Evolutionary conservation across 2,888 invertebrate genomes (phyloP).

Genomic region (Glaucopsyche alexis): DNA sequence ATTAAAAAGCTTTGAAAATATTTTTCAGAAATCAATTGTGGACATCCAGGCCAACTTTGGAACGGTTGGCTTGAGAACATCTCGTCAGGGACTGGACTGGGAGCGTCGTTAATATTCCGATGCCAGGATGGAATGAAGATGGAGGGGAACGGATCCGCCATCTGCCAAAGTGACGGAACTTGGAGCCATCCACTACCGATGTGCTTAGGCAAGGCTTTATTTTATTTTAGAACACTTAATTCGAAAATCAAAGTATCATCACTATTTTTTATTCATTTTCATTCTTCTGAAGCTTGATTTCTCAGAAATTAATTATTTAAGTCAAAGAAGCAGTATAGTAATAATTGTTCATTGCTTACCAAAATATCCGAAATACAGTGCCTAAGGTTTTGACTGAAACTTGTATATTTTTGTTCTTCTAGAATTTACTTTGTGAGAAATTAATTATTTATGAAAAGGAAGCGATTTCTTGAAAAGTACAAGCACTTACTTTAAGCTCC

Average conservation of each 20-base stretch:
- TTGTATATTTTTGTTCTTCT: too few species aligned
- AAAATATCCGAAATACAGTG: too few species aligned
- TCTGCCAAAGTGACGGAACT: conserved; percentile 95
- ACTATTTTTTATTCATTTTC: too few species aligned
- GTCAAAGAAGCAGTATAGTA: too few species aligned
- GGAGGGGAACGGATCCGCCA: conserved; percentile 92
- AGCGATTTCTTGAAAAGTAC: too few species aligned
- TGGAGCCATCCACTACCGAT: conserved; percentile 97
- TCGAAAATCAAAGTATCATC: too few species aligned
- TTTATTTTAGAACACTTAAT: background rate
- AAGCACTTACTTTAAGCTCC: too few species aligned
- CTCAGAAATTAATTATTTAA: too few species aligned
- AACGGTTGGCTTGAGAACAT: conserved; percentile 98
- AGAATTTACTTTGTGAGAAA: too few species aligned
- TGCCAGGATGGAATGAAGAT: conserved; percentile 96
- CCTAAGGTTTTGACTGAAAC: background rate
- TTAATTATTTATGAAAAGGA: too few species aligned
- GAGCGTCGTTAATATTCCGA: conserved; percentile 94
- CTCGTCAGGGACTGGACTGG: conserved; percentile 92
- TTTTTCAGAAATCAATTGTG: conserved; percentile 95
- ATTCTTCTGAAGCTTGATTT: too few species aligned
- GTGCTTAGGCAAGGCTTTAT: conserved; percentile 86
- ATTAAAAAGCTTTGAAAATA: background rate
- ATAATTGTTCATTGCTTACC: too few species aligned
- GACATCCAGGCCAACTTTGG: conserved; percentile 94